Conservation (phyloP, 2,888 invertebrate genomes). For the Hermaeophaga mercurialis region DNA sequence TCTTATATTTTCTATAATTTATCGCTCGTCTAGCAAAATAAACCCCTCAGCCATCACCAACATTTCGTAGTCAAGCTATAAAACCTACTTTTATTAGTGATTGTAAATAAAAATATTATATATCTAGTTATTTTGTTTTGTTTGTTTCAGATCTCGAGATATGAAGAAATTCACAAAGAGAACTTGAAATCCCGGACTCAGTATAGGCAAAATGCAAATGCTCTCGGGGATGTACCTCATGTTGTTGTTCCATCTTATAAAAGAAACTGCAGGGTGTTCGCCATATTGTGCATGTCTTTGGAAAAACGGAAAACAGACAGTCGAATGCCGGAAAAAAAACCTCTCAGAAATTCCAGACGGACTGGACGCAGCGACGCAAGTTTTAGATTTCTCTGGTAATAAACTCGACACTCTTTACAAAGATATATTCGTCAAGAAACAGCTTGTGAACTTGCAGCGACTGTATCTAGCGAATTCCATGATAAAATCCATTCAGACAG, state of each 20-base stretch:
- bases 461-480: conserved; percentile 81
- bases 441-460: conserved; percentile 84
- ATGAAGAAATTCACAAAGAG: conserved; percentile 15
- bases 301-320: conserved; percentile 91
- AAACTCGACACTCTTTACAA: conserved; percentile 76
- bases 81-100: neutral
- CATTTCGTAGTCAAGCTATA: no score
- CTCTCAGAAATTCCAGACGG: conserved; percentile 77
- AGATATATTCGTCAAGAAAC: conserved; percentile 79
- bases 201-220: conserved; percentile 32
- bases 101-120: neutral
- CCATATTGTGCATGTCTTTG: conserved; percentile 85
- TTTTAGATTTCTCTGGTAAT: conserved; percentile 84
- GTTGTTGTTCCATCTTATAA: conserved; percentile 31
- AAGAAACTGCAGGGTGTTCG: conserved; percentile 65
- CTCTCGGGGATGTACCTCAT: conserved; percentile 31
- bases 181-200: conserved; percentile 17
- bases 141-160: conserved; percentile 25
- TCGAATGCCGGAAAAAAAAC: conserved; percentile 81
- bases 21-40: no score
- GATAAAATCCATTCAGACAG: conserved; percentile 76
- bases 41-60: no score
- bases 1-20: no score
- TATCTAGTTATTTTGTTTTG: neutral
- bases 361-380: conserved; percentile 84